A percentile compares a stretch with the other conserved stretches of the same genome.
Evolutionary conservation across 1,140 invertebrate species (phyloP).

Genomic region (Drosophila parabipectinata): DNA sequence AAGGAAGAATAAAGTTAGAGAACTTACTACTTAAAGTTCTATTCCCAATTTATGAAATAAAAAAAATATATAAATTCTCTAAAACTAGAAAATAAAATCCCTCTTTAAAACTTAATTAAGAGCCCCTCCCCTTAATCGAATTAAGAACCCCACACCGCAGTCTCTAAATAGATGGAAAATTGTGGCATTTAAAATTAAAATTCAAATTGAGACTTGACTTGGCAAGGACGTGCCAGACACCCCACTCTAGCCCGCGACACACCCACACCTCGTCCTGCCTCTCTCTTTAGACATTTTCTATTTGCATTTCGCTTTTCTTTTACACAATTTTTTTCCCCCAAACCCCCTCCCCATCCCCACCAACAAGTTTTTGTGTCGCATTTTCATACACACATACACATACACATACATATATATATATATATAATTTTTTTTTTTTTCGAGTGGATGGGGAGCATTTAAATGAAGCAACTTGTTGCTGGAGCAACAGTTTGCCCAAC

Average conservation of each 20-base stretch:
- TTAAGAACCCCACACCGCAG: background rate
- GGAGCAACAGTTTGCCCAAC: slow-evolving; percentile 64
- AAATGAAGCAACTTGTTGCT: slow-evolving; percentile 60
- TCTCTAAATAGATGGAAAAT: slow-evolving; percentile 73
- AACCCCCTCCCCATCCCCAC: background rate
- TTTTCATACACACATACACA: slow-evolving; percentile 3
- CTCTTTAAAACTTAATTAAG: too few species aligned
- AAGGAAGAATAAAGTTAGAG: too few species aligned
- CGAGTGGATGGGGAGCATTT: slow-evolving; percentile 13
- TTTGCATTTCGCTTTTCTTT: slow-evolving; percentile 80
- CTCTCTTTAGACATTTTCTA: slow-evolving; percentile 55
- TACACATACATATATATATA: slow-evolving; percentile 2
- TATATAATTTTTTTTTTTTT: slow-evolving; percentile 15
- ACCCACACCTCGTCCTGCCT: background rate
- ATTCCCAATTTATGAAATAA: too few species aligned
- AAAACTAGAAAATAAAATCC: too few species aligned
- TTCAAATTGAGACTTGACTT: slow-evolving; percentile 80
- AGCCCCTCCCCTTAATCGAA: background rate
- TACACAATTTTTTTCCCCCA: slow-evolving; percentile 53
- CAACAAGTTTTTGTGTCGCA: slow-evolving; percentile 47
- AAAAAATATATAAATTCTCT: too few species aligned
- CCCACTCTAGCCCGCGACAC: background rate
- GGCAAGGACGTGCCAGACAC: slow-evolving; percentile 74
- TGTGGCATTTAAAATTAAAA: slow-evolving; percentile 82
- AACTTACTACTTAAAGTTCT: too few species aligned